These are phyloP conservation scores for Sula dactylatra DNA, from an alignment of 2,113 vertebrate genomes.

Conservation along the genomic window DNA sequence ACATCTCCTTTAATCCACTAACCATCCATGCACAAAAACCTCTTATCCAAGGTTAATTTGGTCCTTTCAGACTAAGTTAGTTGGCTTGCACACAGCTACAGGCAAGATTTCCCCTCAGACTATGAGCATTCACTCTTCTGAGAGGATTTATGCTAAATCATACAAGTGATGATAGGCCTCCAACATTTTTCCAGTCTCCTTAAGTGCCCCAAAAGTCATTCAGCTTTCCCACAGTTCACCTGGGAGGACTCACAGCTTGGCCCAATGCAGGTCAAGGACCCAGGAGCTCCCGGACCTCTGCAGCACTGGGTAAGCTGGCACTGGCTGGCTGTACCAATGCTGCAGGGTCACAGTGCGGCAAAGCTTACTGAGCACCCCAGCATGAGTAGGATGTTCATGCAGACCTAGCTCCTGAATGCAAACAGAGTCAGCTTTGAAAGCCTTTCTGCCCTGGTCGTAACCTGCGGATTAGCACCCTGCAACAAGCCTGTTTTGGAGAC, in stretches of 20 bases:
- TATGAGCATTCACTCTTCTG: background rate
- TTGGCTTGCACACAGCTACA: constrained; percentile 21
- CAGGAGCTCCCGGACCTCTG: background rate
- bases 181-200: constrained; percentile 4
- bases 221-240: background rate
- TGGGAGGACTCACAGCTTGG: background rate
- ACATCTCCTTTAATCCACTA: background rate
- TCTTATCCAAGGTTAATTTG: constrained; percentile 62
- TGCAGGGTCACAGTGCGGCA: too few species aligned
- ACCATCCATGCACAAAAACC: constrained; percentile 49
- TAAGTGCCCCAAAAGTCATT: background rate
- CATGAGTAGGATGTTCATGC: rapidly evolving
- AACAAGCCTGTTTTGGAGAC: background rate
- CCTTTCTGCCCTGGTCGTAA: background rate
- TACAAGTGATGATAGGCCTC: constrained; percentile 2
- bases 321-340: background rate
- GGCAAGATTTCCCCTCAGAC: constrained; percentile 41
- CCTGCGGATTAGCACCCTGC: rapidly evolving
- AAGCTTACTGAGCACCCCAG: background rate
- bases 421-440: background rate
- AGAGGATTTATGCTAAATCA: constrained; percentile 23
- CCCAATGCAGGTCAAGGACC: rapidly evolving
- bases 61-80: constrained; percentile 57
- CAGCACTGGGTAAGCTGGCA: background rate
- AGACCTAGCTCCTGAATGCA: background rate